These are phyloP conservation scores for Cephus runcator DNA, from an alignment of 2,888 invertebrate species.

Conservation along the genomic window DNA sequence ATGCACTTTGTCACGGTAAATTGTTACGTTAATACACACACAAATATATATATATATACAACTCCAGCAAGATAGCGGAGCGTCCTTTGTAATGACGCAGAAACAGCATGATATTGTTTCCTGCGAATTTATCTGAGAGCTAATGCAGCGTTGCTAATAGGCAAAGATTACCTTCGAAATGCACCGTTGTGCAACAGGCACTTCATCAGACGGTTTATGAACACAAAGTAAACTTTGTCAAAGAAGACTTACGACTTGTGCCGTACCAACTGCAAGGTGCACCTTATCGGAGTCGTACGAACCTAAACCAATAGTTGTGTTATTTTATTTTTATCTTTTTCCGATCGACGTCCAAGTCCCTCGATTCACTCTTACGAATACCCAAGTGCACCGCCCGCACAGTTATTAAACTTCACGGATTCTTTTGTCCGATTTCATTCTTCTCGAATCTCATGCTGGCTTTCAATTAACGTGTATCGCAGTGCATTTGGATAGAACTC, in stretches of 20 bases:
- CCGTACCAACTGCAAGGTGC: not conserved
- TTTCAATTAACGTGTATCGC: not conserved
- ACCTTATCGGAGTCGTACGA: not conserved
- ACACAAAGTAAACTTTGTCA: not conserved
- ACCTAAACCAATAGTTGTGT: not conserved
- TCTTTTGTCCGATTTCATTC: not conserved
- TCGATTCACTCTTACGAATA: not conserved
- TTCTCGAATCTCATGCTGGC: not conserved
- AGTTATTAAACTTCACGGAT: not conserved
- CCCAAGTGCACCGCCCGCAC: not conserved
- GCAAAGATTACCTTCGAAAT: not conserved
- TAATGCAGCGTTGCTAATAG: slow-evolving; percentile 11
- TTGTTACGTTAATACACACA: not conserved
- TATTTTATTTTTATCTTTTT: not conserved
- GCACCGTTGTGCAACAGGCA: slow-evolving; percentile 9
- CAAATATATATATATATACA: not conserved
- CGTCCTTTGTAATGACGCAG: not conserved
- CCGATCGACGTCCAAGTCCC: not conserved
- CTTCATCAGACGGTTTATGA: slow-evolving; percentile 7
- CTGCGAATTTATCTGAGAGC: not conserved
- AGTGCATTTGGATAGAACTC: not conserved
- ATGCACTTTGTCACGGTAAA: not conserved
- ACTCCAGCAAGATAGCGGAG: not conserved
- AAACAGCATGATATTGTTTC: not conserved
- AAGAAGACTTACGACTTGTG: slow-evolving; percentile 7